These are phyloP conservation scores for Cryptotermes secundus DNA, from an alignment of 1,140 invertebrate species.

Conservation along the genomic window DNA sequence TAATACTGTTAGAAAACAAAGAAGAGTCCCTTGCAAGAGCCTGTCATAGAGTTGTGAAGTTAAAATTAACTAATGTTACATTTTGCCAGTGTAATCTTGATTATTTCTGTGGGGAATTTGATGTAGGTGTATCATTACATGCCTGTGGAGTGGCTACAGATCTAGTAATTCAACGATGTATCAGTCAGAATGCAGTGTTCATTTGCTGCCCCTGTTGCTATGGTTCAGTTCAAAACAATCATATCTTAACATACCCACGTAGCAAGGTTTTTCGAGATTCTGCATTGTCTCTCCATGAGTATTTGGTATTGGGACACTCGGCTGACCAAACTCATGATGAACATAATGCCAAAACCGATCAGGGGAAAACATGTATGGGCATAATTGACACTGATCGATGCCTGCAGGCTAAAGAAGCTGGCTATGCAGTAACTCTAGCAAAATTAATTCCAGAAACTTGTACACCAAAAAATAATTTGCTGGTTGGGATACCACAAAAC, in stretches of 20 bases:
- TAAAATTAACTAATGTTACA: conserved; percentile 73
- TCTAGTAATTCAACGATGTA: conserved; percentile 84
- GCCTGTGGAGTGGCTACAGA: conserved; percentile 95
- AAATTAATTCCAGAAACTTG: conserved; percentile 77
- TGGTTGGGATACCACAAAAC: conserved; percentile 65
- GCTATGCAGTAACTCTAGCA: conserved; percentile 73
- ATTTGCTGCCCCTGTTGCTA: conserved; percentile 95
- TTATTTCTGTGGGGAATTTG: conserved; percentile 75
- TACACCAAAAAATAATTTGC: conserved; percentile 91
- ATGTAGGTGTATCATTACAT: conserved; percentile 86
- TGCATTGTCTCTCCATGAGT: conserved; percentile 61
- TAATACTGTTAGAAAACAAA: conserved; percentile 89
- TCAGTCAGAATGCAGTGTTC: conserved; percentile 74
- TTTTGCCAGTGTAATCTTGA: conserved; percentile 86
- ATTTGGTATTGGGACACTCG: conserved; percentile 79
- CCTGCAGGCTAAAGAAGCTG: conserved; percentile 67
- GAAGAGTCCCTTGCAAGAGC: conserved; percentile 80
- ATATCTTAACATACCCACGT: conserved; percentile 62
- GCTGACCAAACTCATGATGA: conserved; percentile 85
- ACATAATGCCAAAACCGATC: conserved; percentile 66
- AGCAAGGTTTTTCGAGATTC: conserved; percentile 48
- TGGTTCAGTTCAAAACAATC: conserved; percentile 75
- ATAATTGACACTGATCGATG: conserved; percentile 85
- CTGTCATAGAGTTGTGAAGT: conserved; percentile 63
- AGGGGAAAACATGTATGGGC: conserved; percentile 81